Evolutionary conservation across 2,113 vertebrate species (phyloP), one percentile per base, ranked within the genome.

Genomic region (Ailuropoda melanoleuca): DNA sequence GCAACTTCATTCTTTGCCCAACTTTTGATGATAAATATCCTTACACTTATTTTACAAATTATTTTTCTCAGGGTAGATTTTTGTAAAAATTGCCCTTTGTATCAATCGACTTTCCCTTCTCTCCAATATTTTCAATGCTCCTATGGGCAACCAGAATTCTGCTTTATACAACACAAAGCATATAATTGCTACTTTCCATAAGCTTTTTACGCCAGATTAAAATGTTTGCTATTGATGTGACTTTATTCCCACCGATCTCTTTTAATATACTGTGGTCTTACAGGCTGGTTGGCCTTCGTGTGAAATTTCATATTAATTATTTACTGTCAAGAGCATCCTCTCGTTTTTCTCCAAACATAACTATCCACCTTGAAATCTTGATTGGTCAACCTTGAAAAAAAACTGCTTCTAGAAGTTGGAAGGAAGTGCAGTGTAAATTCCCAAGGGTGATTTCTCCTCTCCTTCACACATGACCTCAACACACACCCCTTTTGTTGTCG

Each of bases 291-390:
- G 56, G 62, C 37, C 39, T 53, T 95, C 10, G 9, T n/a, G 31
- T 70, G n/a, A 90, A 90, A 89, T 92, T 88, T 74, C 12, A 53
- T 80, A 64, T 86, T 72, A 88, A 60, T 77, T 95, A 80, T 53
- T 81, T 70, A 21, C 18, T 70, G 66, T 64, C 58, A 80, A 93
- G 39, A 62, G 10, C 10, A 50, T 17, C 24, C 90, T 88, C 77
- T 90, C 17, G 4, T 85, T 96, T 93, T 55, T 55, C 74, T 82
- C 43, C 23, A n/a, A 90, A 66, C 8, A 55, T 19, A 68, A 29
- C 3, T 31, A 18, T 72, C 64, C 77, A 85, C 7, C 43, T 43
- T 58, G 31, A 93, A 37, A 46, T 14, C 72, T 2, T 66, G 6
- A 75, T 46, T 80, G 24, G 43, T 12, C 50, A 75, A 29, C 15